These are phyloP conservation scores for Cremastobaeus sp. DNA, from an alignment of 2,888 invertebrate genomes.

Conservation along the genomic window DNA sequence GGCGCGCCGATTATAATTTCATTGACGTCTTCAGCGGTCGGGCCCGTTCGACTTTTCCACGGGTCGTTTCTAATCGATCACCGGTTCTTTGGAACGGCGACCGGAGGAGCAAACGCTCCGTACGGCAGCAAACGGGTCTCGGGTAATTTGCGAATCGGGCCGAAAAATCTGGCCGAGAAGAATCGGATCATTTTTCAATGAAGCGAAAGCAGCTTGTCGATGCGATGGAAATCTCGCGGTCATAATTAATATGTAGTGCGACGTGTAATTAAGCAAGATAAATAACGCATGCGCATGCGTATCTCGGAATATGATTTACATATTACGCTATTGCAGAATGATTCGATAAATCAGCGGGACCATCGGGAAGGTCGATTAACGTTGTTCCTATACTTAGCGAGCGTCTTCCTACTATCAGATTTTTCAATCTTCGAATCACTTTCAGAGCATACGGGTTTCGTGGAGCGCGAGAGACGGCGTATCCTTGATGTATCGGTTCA, in stretches of 20 bases:
- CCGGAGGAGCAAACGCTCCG: too few species aligned
- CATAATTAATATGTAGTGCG: conserved; percentile 53
- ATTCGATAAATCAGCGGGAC: conserved; percentile 62
- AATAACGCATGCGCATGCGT: conserved; percentile 42
- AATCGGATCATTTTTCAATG: conserved; percentile 34
- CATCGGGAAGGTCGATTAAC: conserved; percentile 62
- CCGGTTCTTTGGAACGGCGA: too few species aligned
- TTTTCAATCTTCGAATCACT: conserved; percentile 66
- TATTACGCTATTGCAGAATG: conserved; percentile 52
- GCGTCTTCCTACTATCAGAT: conserved; percentile 67
- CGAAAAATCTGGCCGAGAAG: not conserved
- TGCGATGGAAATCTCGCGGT: conserved; percentile 53
- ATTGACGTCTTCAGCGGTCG: too few species aligned
- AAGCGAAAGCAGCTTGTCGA: conserved; percentile 13
- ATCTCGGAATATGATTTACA: conserved; percentile 56
- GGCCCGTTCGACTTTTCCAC: too few species aligned
- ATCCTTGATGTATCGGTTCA: conserved; percentile 62
- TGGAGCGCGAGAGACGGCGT: conserved; percentile 32
- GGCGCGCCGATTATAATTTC: too few species aligned
- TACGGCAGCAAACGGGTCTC: too few species aligned
- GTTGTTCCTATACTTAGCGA: conserved; percentile 68
- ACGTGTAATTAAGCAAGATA: conserved; percentile 54
- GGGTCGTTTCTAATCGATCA: too few species aligned
- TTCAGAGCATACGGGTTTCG: conserved; percentile 46
- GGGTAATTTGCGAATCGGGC: too few species aligned